Percentiles rank a stretch among this genome's conserved stretches.
These are phyloP conservation scores for Macaria notata DNA, from an alignment of 2,888 invertebrate genomes.

Conservation along the genomic window DNA sequence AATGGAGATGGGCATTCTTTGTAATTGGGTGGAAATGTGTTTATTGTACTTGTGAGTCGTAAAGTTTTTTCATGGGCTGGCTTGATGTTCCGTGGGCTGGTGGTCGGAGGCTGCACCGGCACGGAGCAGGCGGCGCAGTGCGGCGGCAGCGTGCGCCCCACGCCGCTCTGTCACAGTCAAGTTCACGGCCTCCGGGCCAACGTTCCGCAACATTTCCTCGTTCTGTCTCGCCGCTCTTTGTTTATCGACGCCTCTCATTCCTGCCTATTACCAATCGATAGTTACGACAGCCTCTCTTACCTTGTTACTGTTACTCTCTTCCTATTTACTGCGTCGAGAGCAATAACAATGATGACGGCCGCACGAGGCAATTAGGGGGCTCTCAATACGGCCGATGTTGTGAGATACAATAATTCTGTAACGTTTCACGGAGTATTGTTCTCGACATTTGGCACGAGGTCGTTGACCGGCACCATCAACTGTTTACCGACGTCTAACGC, in stretches of 20 bases:
- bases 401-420: conserved; percentile 47
- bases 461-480: conserved; percentile 64
- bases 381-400: conserved; percentile 35
- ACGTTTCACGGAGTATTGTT: conserved; percentile 69
- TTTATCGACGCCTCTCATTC: conserved; percentile 41
- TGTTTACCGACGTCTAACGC: conserved; percentile 56
- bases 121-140: background rate
- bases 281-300: conserved; percentile 30
- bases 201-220: conserved; percentile 53
- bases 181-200: conserved; percentile 63
- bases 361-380: conserved; percentile 38
- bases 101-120: background rate
- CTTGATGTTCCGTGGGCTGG: no score
- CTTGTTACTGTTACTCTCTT: conserved; percentile 22
- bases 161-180: conserved; percentile 65
- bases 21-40: background rate
- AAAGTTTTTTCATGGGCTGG: no score
- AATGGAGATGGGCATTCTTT: background rate
- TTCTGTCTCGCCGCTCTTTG: conserved; percentile 48
- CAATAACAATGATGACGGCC: conserved; percentile 26
- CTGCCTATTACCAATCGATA: conserved; percentile 32
- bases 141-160: conserved; percentile 31
- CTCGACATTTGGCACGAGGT: conserved; percentile 71
- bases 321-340: conserved; percentile 25
- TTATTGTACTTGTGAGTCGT: no score